A percentile compares a stretch with the other conserved stretches of the same genome.
These are phyloP conservation scores for Darevskia mixta DNA, from an alignment of 2,797 vertebrate species.

Conservation along the genomic window DNA sequence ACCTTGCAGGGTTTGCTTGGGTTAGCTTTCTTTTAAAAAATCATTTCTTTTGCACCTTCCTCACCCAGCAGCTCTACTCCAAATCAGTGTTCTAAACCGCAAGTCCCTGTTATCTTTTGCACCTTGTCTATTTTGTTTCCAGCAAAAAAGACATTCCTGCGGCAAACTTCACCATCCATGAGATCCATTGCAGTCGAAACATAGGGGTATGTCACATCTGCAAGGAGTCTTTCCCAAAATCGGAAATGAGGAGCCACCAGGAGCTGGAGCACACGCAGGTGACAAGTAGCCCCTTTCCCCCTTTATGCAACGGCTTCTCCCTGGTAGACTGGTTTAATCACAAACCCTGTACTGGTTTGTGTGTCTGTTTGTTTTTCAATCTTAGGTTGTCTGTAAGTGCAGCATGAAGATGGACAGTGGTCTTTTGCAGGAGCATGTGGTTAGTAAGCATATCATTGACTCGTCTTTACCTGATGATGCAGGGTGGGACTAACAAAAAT, in stretches of 20 bases:
- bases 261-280: constrained; percentile 91
- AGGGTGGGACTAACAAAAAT: neutral
- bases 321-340: neutral
- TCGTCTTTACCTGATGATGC: too few relatives aligned
- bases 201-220: constrained; percentile 90
- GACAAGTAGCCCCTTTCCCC: neutral
- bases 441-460: constrained; percentile 68
- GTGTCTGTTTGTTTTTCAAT: constrained; percentile 49
- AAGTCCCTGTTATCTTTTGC: neutral
- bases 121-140: neutral
- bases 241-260: constrained; percentile 88
- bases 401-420: constrained; percentile 90
- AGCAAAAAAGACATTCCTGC: constrained; percentile 95
- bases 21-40: too few relatives aligned
- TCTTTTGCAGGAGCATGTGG: constrained; percentile 88
- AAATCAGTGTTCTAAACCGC: too few relatives aligned
- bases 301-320: neutral
- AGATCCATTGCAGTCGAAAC: constrained; percentile 95
- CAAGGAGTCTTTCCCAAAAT: constrained; percentile 89
- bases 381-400: constrained; percentile 93
- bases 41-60: too few relatives aligned
- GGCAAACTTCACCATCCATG: constrained; percentile 94
- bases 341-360: neutral
- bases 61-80: neutral
- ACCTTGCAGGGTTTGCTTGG: neutral